Evolutionary conservation across 2,888 invertebrate species (phyloP), one percentile per base, ranked within the genome.

Genomic region (Agrotis segetum): DNA sequence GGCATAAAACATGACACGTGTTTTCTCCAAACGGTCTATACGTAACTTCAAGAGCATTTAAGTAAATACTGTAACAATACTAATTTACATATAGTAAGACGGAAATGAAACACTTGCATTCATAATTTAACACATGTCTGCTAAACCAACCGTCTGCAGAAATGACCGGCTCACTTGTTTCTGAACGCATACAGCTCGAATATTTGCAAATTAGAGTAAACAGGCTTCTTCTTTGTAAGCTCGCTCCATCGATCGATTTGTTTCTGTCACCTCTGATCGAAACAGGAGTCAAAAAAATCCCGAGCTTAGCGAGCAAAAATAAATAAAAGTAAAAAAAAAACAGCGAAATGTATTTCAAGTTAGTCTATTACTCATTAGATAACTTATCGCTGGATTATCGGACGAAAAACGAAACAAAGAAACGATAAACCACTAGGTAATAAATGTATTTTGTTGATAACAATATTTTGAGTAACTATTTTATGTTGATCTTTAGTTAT

Each of bases 401-500:
- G 17, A 52, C 55, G 67, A 63, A 73, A 73, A 40, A 77, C 78
- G n/a, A 58, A 44, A 66, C 74, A 79, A 79, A 71, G 74, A 46
- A 67, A 44, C 50, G 59, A 73, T 79, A 67, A 56, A 50, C 63
- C 49, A 50, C 9, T 55, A n/a, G n/a, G n/a, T n/a, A 60, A 52
- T 55, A 79, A 63, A 77, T n/a, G 0, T 47, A 44, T 62, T 66
- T 64, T 29, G 40, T n/a, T 29, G 59, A 72, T 67, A 50, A 72
- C 14, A 34, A 24, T 49, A 59, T 49, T 49, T 40, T 40, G 21
- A 0, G 0, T n/a, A 6, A 1, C 60, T 47, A 34, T 4, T 21
- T 9, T 49, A 24, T 13, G 7, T 46, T 74, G 24, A 65, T n/a
- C 52, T 56, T 13, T 50, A 0, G 13, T 47, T 14, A 21, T 6